A percentile compares a stretch with the other conserved stretches of the same genome.
These are phyloP conservation scores for Euphydryas editha DNA, from an alignment of 2,888 invertebrate species.

Conservation along the genomic window DNA sequence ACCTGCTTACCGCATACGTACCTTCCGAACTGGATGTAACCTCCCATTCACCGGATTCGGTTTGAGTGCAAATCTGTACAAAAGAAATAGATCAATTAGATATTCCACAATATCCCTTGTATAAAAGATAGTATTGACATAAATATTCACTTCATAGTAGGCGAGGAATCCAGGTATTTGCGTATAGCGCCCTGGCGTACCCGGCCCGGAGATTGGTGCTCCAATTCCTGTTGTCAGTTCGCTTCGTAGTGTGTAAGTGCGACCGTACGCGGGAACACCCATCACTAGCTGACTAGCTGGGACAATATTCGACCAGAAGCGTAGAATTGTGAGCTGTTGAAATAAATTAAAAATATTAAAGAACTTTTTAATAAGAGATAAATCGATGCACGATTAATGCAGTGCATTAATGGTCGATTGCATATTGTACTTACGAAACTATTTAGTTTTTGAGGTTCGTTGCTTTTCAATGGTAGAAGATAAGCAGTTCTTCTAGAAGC, in stretches of 20 bases:
- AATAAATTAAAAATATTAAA: not conserved
- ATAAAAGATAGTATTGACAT: not conserved
- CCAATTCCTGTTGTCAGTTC: conserved; percentile 80
- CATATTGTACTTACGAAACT: conserved; percentile 84
- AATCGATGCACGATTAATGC: too few species aligned
- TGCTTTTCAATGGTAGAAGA: conserved; percentile 88
- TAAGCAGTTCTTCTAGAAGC: conserved; percentile 90
- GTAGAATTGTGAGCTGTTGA: conserved; percentile 69
- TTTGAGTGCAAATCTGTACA: conserved; percentile 82
- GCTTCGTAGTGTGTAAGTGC: conserved; percentile 87
- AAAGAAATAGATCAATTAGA: not conserved
- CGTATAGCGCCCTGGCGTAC: conserved; percentile 87
- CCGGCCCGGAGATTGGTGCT: conserved; percentile 85
- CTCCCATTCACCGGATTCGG: conserved; percentile 84
- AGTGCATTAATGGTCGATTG: too few species aligned
- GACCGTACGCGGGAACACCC: conserved; percentile 91
- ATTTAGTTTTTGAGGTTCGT: conserved; percentile 85
- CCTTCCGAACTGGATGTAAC: conserved; percentile 85
- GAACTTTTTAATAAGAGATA: not conserved
- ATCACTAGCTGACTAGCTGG: conserved; percentile 86
- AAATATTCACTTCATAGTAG: conserved; percentile 86
- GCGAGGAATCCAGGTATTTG: conserved; percentile 89
- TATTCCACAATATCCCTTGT: not conserved
- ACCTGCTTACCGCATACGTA: conserved; percentile 87
- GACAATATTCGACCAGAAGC: conserved; percentile 89